Evolutionary conservation across 2,113 vertebrate species (phyloP).

Genomic region (Boleophthalmus pectinirostris): DNA sequence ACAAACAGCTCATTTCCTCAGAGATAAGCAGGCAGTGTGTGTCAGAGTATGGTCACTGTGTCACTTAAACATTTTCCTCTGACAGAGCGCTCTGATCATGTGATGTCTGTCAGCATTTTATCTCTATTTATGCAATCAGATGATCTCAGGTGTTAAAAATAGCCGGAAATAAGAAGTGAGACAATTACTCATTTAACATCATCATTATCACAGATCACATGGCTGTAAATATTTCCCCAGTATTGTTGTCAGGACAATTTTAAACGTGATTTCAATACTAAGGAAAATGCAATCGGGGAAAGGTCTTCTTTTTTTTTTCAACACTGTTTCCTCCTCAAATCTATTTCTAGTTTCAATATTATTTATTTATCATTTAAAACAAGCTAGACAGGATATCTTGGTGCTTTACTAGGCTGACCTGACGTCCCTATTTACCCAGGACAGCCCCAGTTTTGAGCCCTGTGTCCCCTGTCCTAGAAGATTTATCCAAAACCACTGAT

Average conservation of each 20-base stretch:
- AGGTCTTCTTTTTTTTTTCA: no score
- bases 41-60: background rate
- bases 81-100: slow-evolving; percentile 34
- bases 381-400: no score
- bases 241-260: background rate
- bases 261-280: background rate
- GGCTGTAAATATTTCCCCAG: background rate
- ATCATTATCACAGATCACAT: background rate
- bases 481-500: no score
- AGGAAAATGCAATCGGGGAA: no score
- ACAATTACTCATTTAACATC: background rate
- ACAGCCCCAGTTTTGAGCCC: no score
- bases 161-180: slow-evolving; percentile 39
- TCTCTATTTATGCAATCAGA: slow-evolving; percentile 28
- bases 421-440: no score
- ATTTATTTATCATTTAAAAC: no score
- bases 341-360: no score
- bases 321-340: no score
- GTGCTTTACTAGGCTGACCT: no score
- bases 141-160: slow-evolving; percentile 19
- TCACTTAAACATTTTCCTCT: slow-evolving; percentile 19
- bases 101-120: slow-evolving; percentile 47
- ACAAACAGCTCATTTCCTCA: background rate
- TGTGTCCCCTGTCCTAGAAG: no score
- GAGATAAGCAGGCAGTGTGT: background rate